phyloP scores from a whole-genome alignment of 2,888 invertebrate species.

The Parnassius smintheus region DNA sequence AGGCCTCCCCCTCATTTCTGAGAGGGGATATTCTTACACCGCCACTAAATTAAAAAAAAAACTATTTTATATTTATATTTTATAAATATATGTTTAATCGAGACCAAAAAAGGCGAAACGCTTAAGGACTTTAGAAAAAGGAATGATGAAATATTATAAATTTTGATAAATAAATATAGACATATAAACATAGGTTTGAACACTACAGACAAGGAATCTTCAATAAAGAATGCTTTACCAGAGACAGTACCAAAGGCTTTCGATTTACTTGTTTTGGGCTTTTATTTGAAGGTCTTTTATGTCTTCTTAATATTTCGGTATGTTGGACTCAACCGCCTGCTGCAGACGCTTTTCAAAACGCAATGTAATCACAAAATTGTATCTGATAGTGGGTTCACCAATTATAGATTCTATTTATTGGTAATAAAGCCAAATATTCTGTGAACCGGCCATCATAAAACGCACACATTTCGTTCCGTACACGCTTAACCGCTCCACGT shows the following conservation, averaged over 20 bases:
- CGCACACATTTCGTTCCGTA: constrained; percentile 25
- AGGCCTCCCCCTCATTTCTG: too few species aligned
- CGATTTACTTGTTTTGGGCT: constrained; percentile 25
- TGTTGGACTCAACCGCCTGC: constrained; percentile 58
- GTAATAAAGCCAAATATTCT: constrained; percentile 21
- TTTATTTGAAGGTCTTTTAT: constrained; percentile 35
- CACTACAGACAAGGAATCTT: not conserved
- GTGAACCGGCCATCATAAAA: constrained; percentile 8
- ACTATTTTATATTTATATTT: too few species aligned
- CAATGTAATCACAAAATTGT: constrained; percentile 21
- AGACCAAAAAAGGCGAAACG: too few species aligned
- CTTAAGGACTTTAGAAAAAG: too few species aligned
- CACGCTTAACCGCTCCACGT: constrained; percentile 48
- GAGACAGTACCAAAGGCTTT: constrained; percentile 27
- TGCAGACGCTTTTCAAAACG: constrained; percentile 49
- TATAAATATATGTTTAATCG: too few species aligned
- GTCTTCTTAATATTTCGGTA: constrained; percentile 61
- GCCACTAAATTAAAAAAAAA: too few species aligned
- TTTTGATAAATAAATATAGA: too few species aligned
- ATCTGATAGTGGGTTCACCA: constrained; percentile 38
- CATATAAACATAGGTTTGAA: too few species aligned
- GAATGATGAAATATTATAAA: too few species aligned
- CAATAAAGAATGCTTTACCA: constrained; percentile 5
- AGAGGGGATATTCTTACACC: too few species aligned
- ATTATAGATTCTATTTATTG: constrained; percentile 41